Conservation (phyloP, 2,888 invertebrate species). For the Notodonta ziczac region DNA sequence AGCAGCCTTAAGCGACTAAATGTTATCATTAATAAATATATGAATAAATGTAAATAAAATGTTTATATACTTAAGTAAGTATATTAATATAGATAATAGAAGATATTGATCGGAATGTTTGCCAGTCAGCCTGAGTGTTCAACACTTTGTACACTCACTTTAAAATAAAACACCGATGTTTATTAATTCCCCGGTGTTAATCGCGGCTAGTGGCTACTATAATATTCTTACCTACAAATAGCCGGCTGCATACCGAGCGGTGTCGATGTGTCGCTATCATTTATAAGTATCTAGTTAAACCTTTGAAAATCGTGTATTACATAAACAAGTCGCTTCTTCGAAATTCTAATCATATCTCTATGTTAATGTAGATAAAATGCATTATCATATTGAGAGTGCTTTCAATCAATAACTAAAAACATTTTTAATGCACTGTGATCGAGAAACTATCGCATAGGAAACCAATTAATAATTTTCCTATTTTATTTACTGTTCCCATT, state of each 20-base stretch:
- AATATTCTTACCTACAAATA: constrained; percentile 28
- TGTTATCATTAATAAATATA: constrained; percentile 12
- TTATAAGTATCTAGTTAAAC: constrained; percentile 38
- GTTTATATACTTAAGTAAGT: too few species aligned
- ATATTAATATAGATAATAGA: too few species aligned
- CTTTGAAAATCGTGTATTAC: constrained; percentile 49
- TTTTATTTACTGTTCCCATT: too few species aligned
- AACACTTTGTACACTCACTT: constrained; percentile 5
- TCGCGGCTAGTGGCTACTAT: constrained; percentile 24
- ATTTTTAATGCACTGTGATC: too few species aligned
- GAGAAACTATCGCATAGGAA: too few species aligned
- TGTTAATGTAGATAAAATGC: constrained; percentile 33
- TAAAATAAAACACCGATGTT: constrained; percentile 19
- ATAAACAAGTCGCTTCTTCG: constrained; percentile 45
- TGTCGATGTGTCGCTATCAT: constrained; percentile 41
- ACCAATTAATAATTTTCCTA: too few species aligned
- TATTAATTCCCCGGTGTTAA: constrained; percentile 26
- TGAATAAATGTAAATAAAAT: too few species aligned
- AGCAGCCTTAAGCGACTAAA: constrained; percentile 8
- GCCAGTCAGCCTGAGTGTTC: constrained; percentile 6
- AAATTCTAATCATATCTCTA: constrained; percentile 31
- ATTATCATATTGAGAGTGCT: constrained; percentile 8
- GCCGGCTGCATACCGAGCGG: constrained; percentile 44
- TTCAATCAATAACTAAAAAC: too few species aligned
- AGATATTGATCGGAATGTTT: constrained; percentile 16